phyloP scores from a whole-genome alignment of 1,140 invertebrate species.

The Drosophila parvula region DNA sequence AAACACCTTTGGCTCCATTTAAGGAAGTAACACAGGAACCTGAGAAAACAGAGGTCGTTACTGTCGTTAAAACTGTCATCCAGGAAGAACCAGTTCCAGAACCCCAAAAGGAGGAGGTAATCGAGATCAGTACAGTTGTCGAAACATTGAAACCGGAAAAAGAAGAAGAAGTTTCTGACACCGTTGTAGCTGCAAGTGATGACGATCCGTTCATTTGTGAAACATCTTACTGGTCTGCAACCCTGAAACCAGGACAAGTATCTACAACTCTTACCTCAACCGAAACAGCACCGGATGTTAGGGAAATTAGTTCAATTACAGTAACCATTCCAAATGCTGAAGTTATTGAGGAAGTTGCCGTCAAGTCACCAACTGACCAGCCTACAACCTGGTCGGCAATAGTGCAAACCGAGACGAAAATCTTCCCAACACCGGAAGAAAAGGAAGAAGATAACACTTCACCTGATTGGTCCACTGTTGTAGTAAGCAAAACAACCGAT shows the following conservation, averaged over 20 bases:
- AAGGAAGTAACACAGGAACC: neutral
- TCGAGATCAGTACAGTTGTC: too few species aligned
- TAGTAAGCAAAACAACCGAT: conserved; percentile 74
- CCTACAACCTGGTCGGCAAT: conserved; percentile 83
- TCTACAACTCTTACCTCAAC: conserved; percentile 2
- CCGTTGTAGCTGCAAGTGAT: neutral
- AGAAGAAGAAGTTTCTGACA: neutral
- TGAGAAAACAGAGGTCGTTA: neutral
- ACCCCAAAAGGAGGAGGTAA: conserved; percentile 9
- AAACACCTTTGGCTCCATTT: conserved; percentile 1
- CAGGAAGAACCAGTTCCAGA: neutral
- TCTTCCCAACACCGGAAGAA: conserved; percentile 54
- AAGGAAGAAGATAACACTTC: conserved; percentile 7
- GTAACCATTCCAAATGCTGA: conserved; percentile 49
- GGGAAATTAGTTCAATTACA: conserved; percentile 33
- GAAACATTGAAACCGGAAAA: too few species aligned
- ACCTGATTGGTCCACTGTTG: conserved; percentile 70
- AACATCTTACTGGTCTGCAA: conserved; percentile 80
- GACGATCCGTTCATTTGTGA: conserved; percentile 66
- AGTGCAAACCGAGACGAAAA: conserved; percentile 71
- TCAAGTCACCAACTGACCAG: conserved; percentile 74
- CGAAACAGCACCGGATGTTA: conserved; percentile 10
- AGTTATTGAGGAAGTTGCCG: conserved; percentile 51
- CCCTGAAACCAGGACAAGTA: conserved; percentile 62
- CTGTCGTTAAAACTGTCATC: too few species aligned